These are phyloP conservation scores for Muscicapa adusta DNA, from an alignment of 2,113 vertebrate genomes.

Conservation along the genomic window DNA sequence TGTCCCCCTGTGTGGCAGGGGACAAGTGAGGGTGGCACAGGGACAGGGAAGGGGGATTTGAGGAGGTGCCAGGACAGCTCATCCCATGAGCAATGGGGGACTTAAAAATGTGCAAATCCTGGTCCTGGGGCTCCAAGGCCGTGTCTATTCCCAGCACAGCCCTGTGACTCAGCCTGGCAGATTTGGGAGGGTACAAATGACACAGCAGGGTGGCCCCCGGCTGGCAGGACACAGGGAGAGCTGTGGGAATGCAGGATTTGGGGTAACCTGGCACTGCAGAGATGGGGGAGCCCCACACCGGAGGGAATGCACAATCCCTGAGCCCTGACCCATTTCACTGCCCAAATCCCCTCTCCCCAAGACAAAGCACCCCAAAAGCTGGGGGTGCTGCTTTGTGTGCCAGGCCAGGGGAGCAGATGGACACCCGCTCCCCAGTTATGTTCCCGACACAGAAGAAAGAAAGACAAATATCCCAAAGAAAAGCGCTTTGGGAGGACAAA, in stretches of 20 bases:
- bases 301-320: not conserved
- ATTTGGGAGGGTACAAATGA: not conserved
- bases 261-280: not conserved
- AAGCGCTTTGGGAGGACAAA: not conserved
- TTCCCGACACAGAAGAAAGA: not conserved
- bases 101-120: fast-evolving
- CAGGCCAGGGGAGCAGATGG: constrained; percentile 10
- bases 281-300: not conserved
- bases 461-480: not conserved
- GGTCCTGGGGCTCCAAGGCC: not conserved
- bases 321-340: no score
- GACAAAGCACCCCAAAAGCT: not conserved
- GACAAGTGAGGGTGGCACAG: not conserved
- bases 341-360: not conserved
- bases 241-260: not conserved
- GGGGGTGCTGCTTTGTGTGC: not conserved
- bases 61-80: not conserved
- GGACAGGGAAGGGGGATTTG: fast-evolving
- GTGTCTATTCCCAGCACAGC: constrained; percentile 5
- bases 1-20: no score
- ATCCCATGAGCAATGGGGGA: fast-evolving
- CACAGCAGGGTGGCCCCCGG: not conserved
- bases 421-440: not conserved
- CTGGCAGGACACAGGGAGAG: not conserved
- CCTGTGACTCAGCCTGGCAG: constrained; percentile 49